Percentiles rank a stretch among this genome's conserved stretches.
phyloP scores from a whole-genome alignment of 2,797 vertebrate genomes.

The Pyrocephalus nanus region DNA sequence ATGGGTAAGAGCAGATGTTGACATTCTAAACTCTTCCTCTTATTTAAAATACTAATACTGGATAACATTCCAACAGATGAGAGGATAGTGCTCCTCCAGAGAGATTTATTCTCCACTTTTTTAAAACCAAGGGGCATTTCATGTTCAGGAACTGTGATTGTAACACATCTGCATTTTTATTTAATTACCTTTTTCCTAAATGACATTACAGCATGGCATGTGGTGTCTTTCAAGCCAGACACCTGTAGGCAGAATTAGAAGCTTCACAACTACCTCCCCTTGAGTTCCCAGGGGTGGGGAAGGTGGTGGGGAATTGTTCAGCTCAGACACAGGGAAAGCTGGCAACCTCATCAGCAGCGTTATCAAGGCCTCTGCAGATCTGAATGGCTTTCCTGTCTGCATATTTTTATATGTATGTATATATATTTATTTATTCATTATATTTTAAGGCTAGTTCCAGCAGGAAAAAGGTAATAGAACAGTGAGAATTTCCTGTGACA shows the following conservation, averaged over 20 bases:
- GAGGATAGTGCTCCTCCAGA: not conserved
- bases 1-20: slow-evolving; percentile 22
- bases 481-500: slow-evolving; percentile 74
- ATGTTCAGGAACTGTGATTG: slow-evolving; percentile 70
- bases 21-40: not conserved
- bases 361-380: slow-evolving; percentile 72
- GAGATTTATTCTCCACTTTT: slow-evolving; percentile 10
- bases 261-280: not conserved
- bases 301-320: slow-evolving; percentile 38
- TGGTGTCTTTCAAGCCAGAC: slow-evolving; percentile 64
- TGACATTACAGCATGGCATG: slow-evolving; percentile 63
- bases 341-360: slow-evolving; percentile 67
- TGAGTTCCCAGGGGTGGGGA: slow-evolving; percentile 15
- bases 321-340: slow-evolving; percentile 40
- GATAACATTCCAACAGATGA: slow-evolving; percentile 32
- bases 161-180: slow-evolving; percentile 76
- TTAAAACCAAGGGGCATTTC: slow-evolving; percentile 36
- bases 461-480: slow-evolving; percentile 75
- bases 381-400: slow-evolving; percentile 76
- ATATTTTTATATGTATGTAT: slow-evolving; percentile 20
- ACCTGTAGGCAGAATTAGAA: slow-evolving; percentile 71
- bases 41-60: slow-evolving; percentile 53
- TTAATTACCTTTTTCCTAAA: slow-evolving; percentile 76
- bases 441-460: slow-evolving; percentile 61
- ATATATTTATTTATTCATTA: slow-evolving; percentile 57